These are phyloP conservation scores for Spermophilus dauricus DNA, from an alignment of 2,113 vertebrate genomes.

Conservation along the genomic window DNA sequence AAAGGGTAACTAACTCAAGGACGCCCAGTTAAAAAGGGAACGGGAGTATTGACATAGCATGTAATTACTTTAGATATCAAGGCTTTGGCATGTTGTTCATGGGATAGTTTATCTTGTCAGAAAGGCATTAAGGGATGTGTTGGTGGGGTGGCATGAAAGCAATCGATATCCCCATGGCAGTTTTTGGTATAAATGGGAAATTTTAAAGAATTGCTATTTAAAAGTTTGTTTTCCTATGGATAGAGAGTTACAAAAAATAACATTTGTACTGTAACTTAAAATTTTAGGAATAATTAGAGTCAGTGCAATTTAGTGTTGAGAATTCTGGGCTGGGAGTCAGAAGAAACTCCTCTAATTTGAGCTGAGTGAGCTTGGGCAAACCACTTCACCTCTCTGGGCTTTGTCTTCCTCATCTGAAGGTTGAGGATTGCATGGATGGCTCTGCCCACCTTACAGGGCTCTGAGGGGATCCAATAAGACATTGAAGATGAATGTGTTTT, in stretches of 20 bases:
- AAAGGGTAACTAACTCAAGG: too few relatives aligned
- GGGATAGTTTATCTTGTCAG: constrained; percentile 52
- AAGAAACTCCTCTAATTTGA: neutral
- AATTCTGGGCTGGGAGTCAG: neutral
- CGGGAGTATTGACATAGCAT: constrained; percentile 15
- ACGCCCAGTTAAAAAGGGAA: too few relatives aligned
- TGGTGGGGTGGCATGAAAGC: neutral
- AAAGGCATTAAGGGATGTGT: constrained; percentile 13
- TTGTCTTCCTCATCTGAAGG: neutral
- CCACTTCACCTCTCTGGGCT: neutral
- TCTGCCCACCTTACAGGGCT: neutral
- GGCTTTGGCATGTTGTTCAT: constrained; percentile 40
- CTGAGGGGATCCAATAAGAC: neutral
- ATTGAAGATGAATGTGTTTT: neutral
- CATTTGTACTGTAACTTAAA: neutral
- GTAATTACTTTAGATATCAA: constrained; percentile 49
- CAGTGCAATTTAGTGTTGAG: neutral
- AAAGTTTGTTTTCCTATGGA: constrained; percentile 29
- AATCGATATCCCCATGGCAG: neutral
- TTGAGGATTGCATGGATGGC: neutral
- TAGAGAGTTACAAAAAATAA: neutral
- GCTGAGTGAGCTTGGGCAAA: neutral
- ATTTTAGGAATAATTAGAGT: neutral
- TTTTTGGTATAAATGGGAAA: constrained; percentile 6
- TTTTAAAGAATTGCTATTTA: neutral